Evolutionary conservation across 2,888 invertebrate species (phyloP).

Genomic region (Sabatieria punctata): DNA sequence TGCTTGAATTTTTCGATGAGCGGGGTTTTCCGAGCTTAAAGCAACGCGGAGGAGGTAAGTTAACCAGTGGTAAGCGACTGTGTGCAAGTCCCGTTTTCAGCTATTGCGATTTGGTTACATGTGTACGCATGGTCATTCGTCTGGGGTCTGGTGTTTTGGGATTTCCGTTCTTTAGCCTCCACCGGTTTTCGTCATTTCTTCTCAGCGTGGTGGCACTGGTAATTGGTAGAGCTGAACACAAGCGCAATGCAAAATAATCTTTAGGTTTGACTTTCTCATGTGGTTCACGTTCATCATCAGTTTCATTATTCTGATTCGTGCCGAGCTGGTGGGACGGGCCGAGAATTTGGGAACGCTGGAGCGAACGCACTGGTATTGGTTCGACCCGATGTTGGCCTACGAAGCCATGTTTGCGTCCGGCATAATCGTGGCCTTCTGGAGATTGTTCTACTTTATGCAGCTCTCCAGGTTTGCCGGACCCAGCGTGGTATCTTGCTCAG

Average conservation of each 20-base stretch:
- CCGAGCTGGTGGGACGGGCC: slow-evolving; percentile 4
- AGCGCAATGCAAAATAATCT: neutral
- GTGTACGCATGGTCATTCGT: slow-evolving; percentile 29
- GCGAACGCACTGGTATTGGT: slow-evolving; percentile 16
- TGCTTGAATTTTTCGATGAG: no score
- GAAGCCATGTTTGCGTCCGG: slow-evolving; percentile 21
- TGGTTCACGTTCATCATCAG: slow-evolving; percentile 12
- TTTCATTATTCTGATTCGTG: slow-evolving; percentile 8
- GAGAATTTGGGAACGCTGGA: slow-evolving; percentile 10
- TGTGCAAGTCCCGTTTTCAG: no score
- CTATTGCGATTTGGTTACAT: no score
- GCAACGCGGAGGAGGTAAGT: no score
- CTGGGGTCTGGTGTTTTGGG: slow-evolving; percentile 27
- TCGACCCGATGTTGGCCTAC: slow-evolving; percentile 15
- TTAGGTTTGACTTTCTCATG: slow-evolving; percentile 17
- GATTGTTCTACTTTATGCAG: slow-evolving; percentile 24
- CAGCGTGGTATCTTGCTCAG: slow-evolving; percentile 15
- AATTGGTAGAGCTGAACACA: neutral
- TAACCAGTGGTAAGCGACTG: no score
- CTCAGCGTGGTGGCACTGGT: slow-evolving; percentile 22
- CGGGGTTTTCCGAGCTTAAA: no score
- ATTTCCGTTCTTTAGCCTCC: slow-evolving; percentile 10
- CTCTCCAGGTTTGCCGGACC: slow-evolving; percentile 17
- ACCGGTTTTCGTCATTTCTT: slow-evolving; percentile 14
- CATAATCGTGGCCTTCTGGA: slow-evolving; percentile 21